phyloP scores from a whole-genome alignment of 2,888 invertebrate genomes.

The Cosmopolites sordidus region DNA sequence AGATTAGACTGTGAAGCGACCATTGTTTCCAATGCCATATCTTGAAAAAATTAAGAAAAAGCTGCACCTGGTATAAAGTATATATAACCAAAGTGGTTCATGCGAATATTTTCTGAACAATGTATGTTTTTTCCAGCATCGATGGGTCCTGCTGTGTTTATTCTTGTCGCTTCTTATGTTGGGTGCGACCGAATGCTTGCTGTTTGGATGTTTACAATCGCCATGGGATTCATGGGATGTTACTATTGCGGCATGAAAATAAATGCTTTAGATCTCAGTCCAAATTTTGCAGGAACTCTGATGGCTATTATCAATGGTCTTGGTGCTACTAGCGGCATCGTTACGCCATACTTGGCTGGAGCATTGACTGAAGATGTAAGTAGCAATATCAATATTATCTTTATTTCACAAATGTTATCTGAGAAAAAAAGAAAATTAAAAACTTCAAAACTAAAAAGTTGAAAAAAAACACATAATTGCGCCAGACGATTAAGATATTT shows the following conservation, averaged over 20 bases:
- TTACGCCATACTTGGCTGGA: slow-evolving; percentile 59
- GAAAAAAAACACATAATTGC: too few relatives aligned
- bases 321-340: slow-evolving; percentile 59
- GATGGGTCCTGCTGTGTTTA: slow-evolving; percentile 58
- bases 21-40: too few relatives aligned
- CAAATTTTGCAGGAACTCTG: slow-evolving; percentile 61
- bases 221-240: slow-evolving; percentile 64
- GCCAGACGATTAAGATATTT: too few relatives aligned
- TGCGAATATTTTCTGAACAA: too few relatives aligned
- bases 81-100: too few relatives aligned
- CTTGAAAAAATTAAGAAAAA: too few relatives aligned
- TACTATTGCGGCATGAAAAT: slow-evolving; percentile 66
- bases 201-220: slow-evolving; percentile 54
- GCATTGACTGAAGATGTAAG: slow-evolving; percentile 58
- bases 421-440: too few relatives aligned
- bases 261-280: slow-evolving; percentile 61
- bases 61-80: too few relatives aligned
- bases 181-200: slow-evolving; percentile 55
- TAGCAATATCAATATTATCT: too few relatives aligned
- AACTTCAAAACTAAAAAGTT: too few relatives aligned
- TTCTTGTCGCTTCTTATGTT: slow-evolving; percentile 60
- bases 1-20: too few relatives aligned
- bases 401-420: too few relatives aligned
- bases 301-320: slow-evolving; percentile 62
- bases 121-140: slow-evolving; percentile 51